Percentiles rank a stretch among this genome's conserved stretches.
These are phyloP conservation scores for Sapayoa aenigma DNA, from an alignment of 2,113 vertebrate genomes.

Conservation along the genomic window DNA sequence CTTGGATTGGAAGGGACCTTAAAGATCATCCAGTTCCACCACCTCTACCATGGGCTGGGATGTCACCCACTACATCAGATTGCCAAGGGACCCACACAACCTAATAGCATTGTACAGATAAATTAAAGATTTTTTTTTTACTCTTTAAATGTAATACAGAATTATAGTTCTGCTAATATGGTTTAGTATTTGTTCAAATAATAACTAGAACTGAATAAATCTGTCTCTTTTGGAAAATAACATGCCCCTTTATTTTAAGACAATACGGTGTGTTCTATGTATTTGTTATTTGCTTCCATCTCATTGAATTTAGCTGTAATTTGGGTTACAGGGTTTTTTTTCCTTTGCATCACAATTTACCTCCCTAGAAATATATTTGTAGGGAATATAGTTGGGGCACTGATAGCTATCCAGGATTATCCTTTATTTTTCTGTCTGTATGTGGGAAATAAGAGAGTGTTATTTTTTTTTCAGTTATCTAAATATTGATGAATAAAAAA, in stretches of 20 bases:
- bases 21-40: not conserved
- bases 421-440: not conserved
- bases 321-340: not conserved
- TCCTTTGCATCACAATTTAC: not conserved
- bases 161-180: not conserved
- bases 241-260: not conserved
- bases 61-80: not conserved
- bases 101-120: not conserved
- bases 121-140: not conserved
- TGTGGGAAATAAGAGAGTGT: not conserved
- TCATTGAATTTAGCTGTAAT: not conserved
- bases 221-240: not conserved
- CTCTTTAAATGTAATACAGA: not conserved
- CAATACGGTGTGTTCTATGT: not conserved
- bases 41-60: not conserved
- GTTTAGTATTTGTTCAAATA: not conserved
- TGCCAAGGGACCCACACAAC: not conserved
- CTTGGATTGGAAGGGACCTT: not conserved
- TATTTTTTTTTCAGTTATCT: not conserved
- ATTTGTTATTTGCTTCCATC: not conserved
- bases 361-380: not conserved
- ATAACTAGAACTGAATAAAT: not conserved
- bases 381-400: not conserved
- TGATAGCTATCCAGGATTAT: not conserved
- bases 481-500: not conserved